A percentile compares a stretch with the other conserved stretches of the same genome.
These are phyloP conservation scores for Sciaenops ocellatus DNA, from an alignment of 2,797 vertebrate genomes.

Conservation along the genomic window DNA sequence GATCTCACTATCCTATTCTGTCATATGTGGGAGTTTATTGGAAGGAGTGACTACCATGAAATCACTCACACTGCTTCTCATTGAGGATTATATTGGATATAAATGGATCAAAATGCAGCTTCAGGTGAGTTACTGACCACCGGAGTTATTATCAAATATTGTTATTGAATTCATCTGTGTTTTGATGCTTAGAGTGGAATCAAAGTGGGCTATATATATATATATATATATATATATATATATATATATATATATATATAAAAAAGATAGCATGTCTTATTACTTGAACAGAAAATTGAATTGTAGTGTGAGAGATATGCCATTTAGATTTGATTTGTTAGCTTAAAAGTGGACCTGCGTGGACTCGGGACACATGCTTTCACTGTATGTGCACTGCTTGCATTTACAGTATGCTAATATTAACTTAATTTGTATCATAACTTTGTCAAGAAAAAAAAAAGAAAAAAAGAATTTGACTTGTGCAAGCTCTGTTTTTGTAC, in stretches of 20 bases:
- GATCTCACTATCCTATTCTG: slow-evolving; percentile 39
- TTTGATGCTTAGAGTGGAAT: slow-evolving; percentile 32
- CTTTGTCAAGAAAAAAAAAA: background rate
- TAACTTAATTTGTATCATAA: background rate
- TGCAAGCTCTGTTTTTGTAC: background rate
- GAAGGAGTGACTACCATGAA: slow-evolving; percentile 25
- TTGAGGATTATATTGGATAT: slow-evolving; percentile 45
- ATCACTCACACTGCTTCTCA: slow-evolving; percentile 26
- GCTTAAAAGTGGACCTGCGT: background rate
- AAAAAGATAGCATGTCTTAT: slow-evolving; percentile 11
- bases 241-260: no score
- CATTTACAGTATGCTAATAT: background rate
- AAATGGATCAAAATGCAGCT: slow-evolving; percentile 46
- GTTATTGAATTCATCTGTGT: slow-evolving; percentile 37
- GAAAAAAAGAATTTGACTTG: background rate
- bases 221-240: no score
- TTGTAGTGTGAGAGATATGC: background rate
- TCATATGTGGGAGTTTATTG: slow-evolving; percentile 51
- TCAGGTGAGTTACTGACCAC: slow-evolving; percentile 54
- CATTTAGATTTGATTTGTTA: background rate
- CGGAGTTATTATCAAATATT: slow-evolving; percentile 30
- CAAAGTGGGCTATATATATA: no score
- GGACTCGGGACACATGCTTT: background rate
- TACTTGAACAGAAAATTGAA: background rate
- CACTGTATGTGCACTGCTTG: background rate